Evolutionary conservation across 2,888 invertebrate species (phyloP), one percentile per base, ranked within the genome.

Genomic region (Apantesis nais): DNA sequence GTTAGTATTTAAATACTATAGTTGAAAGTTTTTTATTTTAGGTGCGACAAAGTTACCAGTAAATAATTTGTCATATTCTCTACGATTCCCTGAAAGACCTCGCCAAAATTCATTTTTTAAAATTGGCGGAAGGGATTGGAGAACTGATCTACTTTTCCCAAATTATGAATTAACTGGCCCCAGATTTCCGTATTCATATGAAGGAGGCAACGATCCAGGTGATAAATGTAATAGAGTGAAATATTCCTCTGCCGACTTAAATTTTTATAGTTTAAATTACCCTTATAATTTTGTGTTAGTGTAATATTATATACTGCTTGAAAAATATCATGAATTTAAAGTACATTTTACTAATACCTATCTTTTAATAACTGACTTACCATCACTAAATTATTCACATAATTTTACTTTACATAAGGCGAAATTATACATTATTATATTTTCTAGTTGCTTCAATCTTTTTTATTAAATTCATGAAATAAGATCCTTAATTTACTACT

Each of bases 71-170:
- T 88, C 94, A 2, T 95, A 96, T 75, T 85, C 95, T 0, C 80
- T 97, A 73, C 95, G 97, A n/a, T 97, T 97, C 86, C 97, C 97
- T 12, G 96, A 96, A 67, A 96, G 96, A 82, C 94, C 96, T 39
- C 93, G 97, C 31, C 74, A 88, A 19, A 88, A 89, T 84, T 88
- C 93, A 29, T 89, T 93, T 74, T 91, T 80, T 67, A 74, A 80
- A 83, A 82, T 19, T 16, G 87, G 89, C 62, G 80, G 86, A 37
- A 86, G 85, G 22, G 80, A 88, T 62, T 98, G 98, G 98, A 92
- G 95, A 31, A 98, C 98, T 0, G 96, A 96, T 84, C 85, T 95
- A 4, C 88, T 97, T 62, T 98, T 97, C 89, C 97, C 96, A 0
- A 78, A 93, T 52, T 97, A 96, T 87, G 97, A 96, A 86, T 82